A percentile compares a stretch with the other conserved stretches of the same genome.
phyloP scores from a whole-genome alignment of 2,113 vertebrate genomes.

The Xiphias gladius region DNA sequence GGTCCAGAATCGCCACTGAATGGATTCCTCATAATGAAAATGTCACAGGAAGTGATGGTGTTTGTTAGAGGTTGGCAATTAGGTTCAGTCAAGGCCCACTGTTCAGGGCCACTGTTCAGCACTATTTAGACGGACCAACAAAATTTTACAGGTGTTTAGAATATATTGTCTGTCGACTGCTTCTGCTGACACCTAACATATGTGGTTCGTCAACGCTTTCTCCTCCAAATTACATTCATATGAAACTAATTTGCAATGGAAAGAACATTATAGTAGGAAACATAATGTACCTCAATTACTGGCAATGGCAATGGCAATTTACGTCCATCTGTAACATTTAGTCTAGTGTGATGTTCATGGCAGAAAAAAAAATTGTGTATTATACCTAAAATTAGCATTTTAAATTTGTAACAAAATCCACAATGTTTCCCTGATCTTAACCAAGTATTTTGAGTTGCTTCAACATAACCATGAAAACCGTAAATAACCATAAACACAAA shows the following conservation, averaged over 20 bases:
- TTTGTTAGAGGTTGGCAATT: constrained; percentile 50
- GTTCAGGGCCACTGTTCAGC: constrained; percentile 16
- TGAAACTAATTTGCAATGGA: neutral
- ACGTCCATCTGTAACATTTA: constrained; percentile 4
- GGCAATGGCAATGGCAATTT: neutral
- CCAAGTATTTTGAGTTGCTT: no score
- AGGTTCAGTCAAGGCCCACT: constrained; percentile 16
- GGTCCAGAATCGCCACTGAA: constrained; percentile 62
- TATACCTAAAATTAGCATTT: neutral
- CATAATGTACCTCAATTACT: neutral
- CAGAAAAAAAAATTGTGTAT: neutral
- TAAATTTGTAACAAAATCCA: constrained; percentile 11
- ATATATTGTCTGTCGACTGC: neutral
- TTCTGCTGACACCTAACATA: constrained; percentile 4
- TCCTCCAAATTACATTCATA: neutral
- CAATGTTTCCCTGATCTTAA: no score
- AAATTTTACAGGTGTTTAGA: constrained; percentile 23
- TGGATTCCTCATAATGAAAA: constrained; percentile 70
- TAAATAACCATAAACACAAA: no score
- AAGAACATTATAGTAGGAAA: neutral
- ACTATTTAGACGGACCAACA: neutral
- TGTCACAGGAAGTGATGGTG: constrained; percentile 57
- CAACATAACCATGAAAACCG: no score
- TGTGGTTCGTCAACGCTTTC: neutral
- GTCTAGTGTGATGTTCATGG: neutral